Evolutionary conservation across 2,888 invertebrate species (phyloP), one percentile per base, ranked within the genome.

Genomic region (Hemaris fuciformis): DNA sequence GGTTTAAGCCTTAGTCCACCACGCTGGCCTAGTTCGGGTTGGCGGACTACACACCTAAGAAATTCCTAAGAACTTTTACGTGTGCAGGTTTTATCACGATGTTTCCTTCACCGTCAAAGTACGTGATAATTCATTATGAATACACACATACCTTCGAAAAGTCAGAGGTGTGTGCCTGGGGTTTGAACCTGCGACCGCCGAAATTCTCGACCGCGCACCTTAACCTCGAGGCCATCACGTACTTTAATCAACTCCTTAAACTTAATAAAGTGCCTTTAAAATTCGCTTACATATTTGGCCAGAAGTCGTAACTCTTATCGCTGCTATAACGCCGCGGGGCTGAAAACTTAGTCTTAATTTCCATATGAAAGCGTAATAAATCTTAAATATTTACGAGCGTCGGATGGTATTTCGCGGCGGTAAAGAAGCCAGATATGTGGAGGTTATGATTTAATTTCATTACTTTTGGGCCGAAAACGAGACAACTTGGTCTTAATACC

Each of bases 331-430:
- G 59, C 20, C 20, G 38, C 27, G 59, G 59, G 38, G 31, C 34
- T 46, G 31, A 38, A 59, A 59, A 59, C 43, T 59, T 59, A n/a
- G 22, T 46, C 59, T 23, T 59, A 57, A 64, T 70, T 69, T 70
- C 61, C 67, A 70, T 62, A 70, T 42, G 62, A 67, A 64, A 62
- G 61, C 42, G 65, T 34, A 66, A 67, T 65, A 70, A 70, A 69
- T 70, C 70, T 69, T 57, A 57, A 63, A 70, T 66, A 70, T 70
- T 69, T 67, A 70, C 60, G 43, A 22, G 25, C 25, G 25, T 6
- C 25, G n/a, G n/a, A 43, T 43, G 42, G 42, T 25, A 48, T 48
- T 48, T n/a, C 38, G n/a, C 38, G 25, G 23, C 25, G 13, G 25
- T 34, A 34, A 34, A 20, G 48, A 48, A 25, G 25, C 48, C 48